A percentile compares a stretch with the other conserved stretches of the same genome.
These are phyloP conservation scores for Crocuta crocuta DNA, from an alignment of 2,113 vertebrate genomes.

Conservation along the genomic window DNA sequence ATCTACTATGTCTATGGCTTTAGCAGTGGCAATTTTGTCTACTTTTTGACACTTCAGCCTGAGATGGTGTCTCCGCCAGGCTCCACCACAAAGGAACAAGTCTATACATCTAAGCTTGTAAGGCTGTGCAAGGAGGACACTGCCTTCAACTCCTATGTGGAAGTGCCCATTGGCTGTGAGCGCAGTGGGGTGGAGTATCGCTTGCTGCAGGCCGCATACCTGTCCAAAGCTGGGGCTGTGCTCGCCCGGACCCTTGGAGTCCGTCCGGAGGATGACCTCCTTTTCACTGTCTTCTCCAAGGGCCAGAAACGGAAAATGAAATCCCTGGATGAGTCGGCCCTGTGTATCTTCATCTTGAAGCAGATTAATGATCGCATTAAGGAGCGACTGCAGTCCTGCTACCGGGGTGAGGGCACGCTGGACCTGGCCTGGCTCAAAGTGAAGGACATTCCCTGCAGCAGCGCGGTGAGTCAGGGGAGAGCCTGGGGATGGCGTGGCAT, in stretches of 20 bases:
- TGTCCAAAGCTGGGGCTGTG: constrained; percentile 95
- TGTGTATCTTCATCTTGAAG: constrained; percentile 97
- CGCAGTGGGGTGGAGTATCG: constrained; percentile 96
- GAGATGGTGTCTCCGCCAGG: constrained; percentile 96
- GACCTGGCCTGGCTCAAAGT: constrained; percentile 99
- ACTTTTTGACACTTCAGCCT: constrained; percentile 97
- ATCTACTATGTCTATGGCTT: constrained; percentile 99
- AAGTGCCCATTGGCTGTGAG: constrained; percentile 97
- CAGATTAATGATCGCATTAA: constrained; percentile 98
- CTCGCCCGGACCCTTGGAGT: constrained; percentile 93
- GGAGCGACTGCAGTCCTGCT: constrained; percentile 97
- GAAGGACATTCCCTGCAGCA: constrained; percentile 98
- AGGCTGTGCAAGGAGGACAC: constrained; percentile 97
- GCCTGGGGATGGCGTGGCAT: rapidly evolving
- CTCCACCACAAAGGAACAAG: constrained; percentile 95
- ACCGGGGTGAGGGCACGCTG: constrained; percentile 97
- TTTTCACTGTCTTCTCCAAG: constrained; percentile 97
- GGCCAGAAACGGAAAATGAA: constrained; percentile 98
- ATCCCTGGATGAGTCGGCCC: constrained; percentile 95
- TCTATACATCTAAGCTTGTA: constrained; percentile 98
- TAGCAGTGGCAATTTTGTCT: constrained; percentile 98
- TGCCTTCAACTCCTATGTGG: constrained; percentile 98
- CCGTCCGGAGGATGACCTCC: constrained; percentile 93
- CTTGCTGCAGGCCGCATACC: constrained; percentile 95
- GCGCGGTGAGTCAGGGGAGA: constrained; percentile 92